These are phyloP conservation scores for Lates calcarifer DNA, from an alignment of 2,113 vertebrate species.

Conservation along the genomic window DNA sequence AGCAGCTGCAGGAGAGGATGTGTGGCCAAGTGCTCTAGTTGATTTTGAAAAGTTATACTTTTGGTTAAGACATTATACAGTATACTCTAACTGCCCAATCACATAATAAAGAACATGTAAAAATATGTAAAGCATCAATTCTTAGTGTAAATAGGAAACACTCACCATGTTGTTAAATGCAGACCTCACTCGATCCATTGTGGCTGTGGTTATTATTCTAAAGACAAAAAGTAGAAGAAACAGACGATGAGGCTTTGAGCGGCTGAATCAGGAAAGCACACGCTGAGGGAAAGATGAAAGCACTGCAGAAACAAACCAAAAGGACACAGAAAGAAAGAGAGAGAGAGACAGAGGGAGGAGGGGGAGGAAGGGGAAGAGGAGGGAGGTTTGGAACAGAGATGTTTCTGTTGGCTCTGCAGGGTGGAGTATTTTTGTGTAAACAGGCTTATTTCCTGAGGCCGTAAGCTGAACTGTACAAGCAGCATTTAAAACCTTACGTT, in stretches of 20 bases:
- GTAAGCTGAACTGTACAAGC: neutral
- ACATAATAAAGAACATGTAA: neutral
- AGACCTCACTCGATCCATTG: constrained; percentile 66
- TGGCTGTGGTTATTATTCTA: neutral
- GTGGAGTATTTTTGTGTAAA: constrained; percentile 32
- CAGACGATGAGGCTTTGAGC: neutral
- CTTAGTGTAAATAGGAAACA: neutral
- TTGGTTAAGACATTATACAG: neutral
- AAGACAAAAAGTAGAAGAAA: neutral
- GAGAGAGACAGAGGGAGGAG: no score
- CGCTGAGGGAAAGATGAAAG: neutral
- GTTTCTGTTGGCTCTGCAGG: neutral
- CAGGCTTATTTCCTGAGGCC: neutral
- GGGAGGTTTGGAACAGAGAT: neutral
- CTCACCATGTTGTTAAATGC: constrained; percentile 65
- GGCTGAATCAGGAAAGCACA: neutral
- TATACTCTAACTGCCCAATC: neutral
- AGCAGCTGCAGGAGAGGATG: neutral
- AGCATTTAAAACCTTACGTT: neutral
- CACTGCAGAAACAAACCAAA: no score
- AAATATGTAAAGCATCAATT: neutral
- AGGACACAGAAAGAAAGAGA: neutral
- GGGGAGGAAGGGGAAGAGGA: neutral
- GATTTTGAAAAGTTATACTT: neutral
- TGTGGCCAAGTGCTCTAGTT: accelerated